Conservation (phyloP, 2,113 vertebrate species). For the Eleginops maclovinus region DNA sequence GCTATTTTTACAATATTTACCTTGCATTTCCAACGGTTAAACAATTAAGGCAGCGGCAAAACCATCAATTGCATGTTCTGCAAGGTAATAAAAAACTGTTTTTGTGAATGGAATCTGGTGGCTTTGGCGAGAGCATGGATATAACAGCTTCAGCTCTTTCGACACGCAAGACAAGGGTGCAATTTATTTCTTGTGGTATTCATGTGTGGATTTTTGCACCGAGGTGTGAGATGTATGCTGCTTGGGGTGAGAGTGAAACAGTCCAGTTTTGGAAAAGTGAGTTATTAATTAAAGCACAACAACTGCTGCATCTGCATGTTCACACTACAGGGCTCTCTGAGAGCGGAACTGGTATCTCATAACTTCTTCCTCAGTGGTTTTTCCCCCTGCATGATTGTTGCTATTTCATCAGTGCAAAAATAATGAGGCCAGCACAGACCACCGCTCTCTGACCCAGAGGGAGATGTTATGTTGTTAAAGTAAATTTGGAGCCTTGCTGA, state of each 20-base stretch:
- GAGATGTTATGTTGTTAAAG: constrained; percentile 10
- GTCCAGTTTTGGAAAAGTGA: constrained; percentile 1
- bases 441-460: constrained; percentile 25
- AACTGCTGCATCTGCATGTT: background rate
- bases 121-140: no score
- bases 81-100: no score
- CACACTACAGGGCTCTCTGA: background rate
- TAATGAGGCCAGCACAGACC: constrained; percentile 35
- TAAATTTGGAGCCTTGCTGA: constrained; percentile 19
- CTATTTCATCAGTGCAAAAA: constrained; percentile 1
- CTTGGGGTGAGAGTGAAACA: background rate
- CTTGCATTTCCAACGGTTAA: no score
- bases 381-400: background rate
- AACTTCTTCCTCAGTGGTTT: background rate
- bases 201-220: background rate
- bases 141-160: no score
- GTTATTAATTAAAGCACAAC: background rate
- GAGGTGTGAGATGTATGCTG: background rate
- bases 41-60: no score
- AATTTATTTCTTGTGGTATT: background rate
- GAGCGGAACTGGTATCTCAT: background rate
- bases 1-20: no score
- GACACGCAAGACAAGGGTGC: background rate
- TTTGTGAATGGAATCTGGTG: no score
- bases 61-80: no score